Base-by-base conservation (phyloP, 2,113 vertebrate species). In the Tragelaphus imberbis region DNA sequence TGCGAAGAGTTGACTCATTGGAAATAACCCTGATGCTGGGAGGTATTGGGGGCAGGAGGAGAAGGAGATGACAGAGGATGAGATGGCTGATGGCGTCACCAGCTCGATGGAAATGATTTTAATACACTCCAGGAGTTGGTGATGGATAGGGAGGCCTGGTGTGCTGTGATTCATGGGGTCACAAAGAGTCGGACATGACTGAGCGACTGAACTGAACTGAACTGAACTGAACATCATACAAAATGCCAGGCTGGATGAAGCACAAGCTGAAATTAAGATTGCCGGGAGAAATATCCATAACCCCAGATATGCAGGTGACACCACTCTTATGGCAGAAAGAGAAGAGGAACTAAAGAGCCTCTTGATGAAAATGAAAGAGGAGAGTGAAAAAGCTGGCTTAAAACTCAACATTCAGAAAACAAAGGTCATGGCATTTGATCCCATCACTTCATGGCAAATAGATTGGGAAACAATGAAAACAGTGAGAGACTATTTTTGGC, bases 41-140 rank as follows among this genome's bases (percentile, higher is more conserved):
- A 59, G 58, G 58, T 25, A 59, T 12, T 59, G 58, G 58, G 4
- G 58, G 9, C 8, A 25, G 56, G 23, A 25, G 9, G 23, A 58
- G 9, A 25, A 58, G 55, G 55, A 19, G 23, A 59, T 2, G 1
- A 27, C 58, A 11, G 23, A 58, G 9, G 25, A 59, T 59, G 58
- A 59, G 58, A 59, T 28, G 58, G 11, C 58, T 59, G 58, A 28
- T 59, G 58, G 58, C 58, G 28, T 59, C 58, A 59, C 58, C 5
- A 0, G 11, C 58, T 23, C 0, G 2, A 59, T 59, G 58, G 11
- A 27, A 25, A 5, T 59, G 58, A 28, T 25, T 59, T 5, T 23
- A 25, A 11, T 59, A 12, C 5, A 59, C 58, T 59, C 25, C 5
- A 0, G 58, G 58, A 28, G 25, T 5, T 59, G 58, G 58, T 59